These are phyloP conservation scores for Chiridota heheva DNA, from an alignment of 35 echinoderm and acorn worm genomes.

Conservation along the genomic window DNA sequence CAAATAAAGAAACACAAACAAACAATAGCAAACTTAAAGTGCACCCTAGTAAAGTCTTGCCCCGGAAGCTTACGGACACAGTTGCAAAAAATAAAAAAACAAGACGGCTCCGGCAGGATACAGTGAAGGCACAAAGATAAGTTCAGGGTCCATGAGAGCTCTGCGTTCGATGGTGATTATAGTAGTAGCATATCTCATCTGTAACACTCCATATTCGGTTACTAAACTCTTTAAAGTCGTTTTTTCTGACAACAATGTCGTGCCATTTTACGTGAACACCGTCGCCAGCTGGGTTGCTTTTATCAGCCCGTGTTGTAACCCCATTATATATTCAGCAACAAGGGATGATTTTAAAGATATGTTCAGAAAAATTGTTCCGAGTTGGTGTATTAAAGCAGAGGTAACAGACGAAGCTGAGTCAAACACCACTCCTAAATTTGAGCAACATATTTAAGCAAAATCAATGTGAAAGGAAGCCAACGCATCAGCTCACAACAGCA, in stretches of 20 bases:
- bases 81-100: neutral
- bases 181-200: constrained; percentile 42
- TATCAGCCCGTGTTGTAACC: constrained; percentile 60
- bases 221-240: constrained; percentile 73
- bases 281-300: constrained; percentile 58
- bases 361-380: constrained; percentile 36
- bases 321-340: constrained; percentile 62
- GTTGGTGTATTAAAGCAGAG: too few species aligned
- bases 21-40: neutral
- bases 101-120: too few species aligned
- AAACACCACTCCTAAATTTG: too few species aligned
- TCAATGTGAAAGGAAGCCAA: too few species aligned
- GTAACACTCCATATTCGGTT: constrained; percentile 62
- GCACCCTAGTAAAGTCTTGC: neutral
- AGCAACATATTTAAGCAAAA: too few species aligned
- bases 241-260: constrained; percentile 30
- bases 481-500: too few species aligned
- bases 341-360: constrained; percentile 46
- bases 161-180: constrained; percentile 51
- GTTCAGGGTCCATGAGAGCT: constrained; percentile 48
- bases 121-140: too few species aligned
- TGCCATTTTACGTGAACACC: constrained; percentile 42
- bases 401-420: too few species aligned
- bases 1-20: neutral
- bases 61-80: neutral